Evolutionary conservation across 2,888 invertebrate genomes (phyloP).

Genomic region (Himalopsyche tibetana): DNA sequence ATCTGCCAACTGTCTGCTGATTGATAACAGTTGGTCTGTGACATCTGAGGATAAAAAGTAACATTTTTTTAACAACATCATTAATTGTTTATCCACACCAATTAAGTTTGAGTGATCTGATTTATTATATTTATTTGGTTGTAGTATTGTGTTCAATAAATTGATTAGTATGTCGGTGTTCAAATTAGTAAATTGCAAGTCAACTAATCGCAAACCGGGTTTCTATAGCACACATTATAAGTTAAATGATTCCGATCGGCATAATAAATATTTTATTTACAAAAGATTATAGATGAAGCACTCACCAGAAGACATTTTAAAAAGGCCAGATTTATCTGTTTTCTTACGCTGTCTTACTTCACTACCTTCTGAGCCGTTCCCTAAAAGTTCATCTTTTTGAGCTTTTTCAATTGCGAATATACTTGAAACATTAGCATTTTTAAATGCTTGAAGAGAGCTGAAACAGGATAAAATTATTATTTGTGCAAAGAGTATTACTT

Average conservation of each 20-base stretch:
- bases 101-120: neutral
- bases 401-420: conserved; percentile 88
- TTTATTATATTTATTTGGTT: neutral
- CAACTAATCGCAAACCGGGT: neutral
- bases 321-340: conserved; percentile 81
- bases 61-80: conserved; percentile 10
- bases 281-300: neutral
- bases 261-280: neutral
- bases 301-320: conserved; percentile 81
- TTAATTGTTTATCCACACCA: neutral
- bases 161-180: too few relatives aligned
- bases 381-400: conserved; percentile 83
- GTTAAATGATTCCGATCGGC: too few relatives aligned
- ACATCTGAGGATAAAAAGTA: conserved; percentile 75
- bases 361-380: conserved; percentile 73
- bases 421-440: conserved; percentile 87
- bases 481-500: neutral
- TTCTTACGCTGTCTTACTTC: conserved; percentile 82
- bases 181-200: too few relatives aligned
- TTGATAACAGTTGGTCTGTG: conserved; percentile 89
- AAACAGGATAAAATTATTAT: conserved; percentile 60
- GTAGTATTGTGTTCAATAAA: too few relatives aligned
- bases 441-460: conserved; percentile 85
- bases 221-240: too few relatives aligned
- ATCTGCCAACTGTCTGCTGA: conserved; percentile 90